Base-by-base conservation (phyloP, 2,888 invertebrate species). In the Argyresthia goedartella region DNA sequence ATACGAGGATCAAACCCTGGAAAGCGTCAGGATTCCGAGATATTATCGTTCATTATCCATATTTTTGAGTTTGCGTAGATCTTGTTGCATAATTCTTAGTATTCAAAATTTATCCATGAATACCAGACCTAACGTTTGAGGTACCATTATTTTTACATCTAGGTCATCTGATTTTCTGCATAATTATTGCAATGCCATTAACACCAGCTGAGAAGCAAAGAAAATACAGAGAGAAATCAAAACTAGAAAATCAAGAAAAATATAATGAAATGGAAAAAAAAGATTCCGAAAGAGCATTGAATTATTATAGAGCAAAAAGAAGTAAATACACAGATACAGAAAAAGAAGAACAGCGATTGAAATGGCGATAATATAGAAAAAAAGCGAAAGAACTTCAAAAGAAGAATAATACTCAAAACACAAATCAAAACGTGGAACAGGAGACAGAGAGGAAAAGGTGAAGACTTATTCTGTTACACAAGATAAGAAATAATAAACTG, bases 161-260 rank as follows among this genome's bases (percentile, higher is more conserved):
- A 49, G 39, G 46, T 39, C 50, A 44, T 13, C 45, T 50, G 25
- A 44, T 53, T 53, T 50, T 53, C 39, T 49, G 39, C 45, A 50
- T 53, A 50, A 51, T 46, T 46, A 25, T 46, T 15, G 10, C 53
- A 51, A 48, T 51, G 53, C 53, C 48, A 47, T 34, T 48, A 53
- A 48, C 49, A 13, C 49, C 49, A 13, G 49, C 49, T 39, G 49
- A 35, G 36, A 49, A 36, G 25, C 54, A 54, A 54, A 54, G 14
- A 52, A 51, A 49, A 34, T 54, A 54, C 43, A 51, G 54, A 47
- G 54, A 47, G 36, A 54, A 50, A 47, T 47, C 51, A 48, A 53
- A 53, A 53, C n/a, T 34, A n/a, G 16, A 54, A 52, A 52, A 54
- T 52, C 50, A 50, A 50, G 54, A 54, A n/a, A 54, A 54, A 49